These are phyloP conservation scores for Pyrochroa serraticornis DNA, from an alignment of 2,888 invertebrate species.

Conservation along the genomic window DNA sequence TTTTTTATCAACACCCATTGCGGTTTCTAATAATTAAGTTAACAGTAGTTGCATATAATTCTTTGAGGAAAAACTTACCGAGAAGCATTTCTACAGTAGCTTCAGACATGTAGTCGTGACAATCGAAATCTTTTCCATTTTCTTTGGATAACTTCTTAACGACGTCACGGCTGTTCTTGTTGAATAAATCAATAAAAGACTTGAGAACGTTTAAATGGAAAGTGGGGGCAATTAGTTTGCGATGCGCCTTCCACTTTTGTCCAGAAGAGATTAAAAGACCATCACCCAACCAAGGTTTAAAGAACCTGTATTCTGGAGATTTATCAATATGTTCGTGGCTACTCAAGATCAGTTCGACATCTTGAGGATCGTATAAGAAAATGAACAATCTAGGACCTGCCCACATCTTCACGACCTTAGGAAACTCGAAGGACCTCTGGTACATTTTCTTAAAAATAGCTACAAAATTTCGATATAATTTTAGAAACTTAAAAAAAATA, in stretches of 20 bases:
- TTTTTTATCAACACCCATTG: conserved; percentile 85
- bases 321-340: conserved; percentile 84
- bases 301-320: conserved; percentile 78
- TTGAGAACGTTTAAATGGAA: conserved; percentile 88
- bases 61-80: conserved; percentile 60
- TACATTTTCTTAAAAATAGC: conserved; percentile 70
- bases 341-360: conserved; percentile 78
- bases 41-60: not conserved
- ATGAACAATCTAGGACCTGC: conserved; percentile 76
- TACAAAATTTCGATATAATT: not conserved
- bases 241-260: conserved; percentile 85
- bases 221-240: conserved; percentile 85
- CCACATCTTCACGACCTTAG: conserved; percentile 72
- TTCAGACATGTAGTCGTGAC: conserved; percentile 85
- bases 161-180: conserved; percentile 78
- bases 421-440: conserved; percentile 62
- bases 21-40: conserved; percentile 68
- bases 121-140: conserved; percentile 74
- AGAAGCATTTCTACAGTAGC: conserved; percentile 80
- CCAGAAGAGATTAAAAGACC: conserved; percentile 83
- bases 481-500: conserved; percentile 4
- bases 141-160: conserved; percentile 76
- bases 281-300: conserved; percentile 84
- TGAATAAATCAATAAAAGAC: conserved; percentile 85
- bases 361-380: conserved; percentile 77